Conservation (phyloP, 2,797 vertebrate species). For the Urosaurus nigricauda region DNA sequence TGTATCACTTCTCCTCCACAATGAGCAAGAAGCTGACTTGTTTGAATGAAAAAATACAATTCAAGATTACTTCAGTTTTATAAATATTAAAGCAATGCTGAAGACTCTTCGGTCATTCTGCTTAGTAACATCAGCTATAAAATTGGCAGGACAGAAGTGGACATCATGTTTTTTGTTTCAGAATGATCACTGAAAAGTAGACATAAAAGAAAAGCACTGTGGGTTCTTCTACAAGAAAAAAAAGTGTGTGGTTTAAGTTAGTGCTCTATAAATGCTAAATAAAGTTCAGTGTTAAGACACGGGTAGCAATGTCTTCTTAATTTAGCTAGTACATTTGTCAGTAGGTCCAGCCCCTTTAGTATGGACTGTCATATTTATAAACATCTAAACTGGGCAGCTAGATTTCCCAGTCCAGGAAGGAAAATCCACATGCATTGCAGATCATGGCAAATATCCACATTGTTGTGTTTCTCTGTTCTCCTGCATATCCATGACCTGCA, state of each 20-base stretch:
- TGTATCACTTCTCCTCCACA: not conserved
- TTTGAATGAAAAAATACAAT: not conserved
- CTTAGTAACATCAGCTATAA: not conserved
- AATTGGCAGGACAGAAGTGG: not conserved
- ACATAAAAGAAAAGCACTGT: not conserved
- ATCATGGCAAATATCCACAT: not conserved
- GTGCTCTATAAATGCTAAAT: not conserved
- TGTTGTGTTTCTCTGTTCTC: not conserved
- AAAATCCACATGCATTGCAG: not conserved
- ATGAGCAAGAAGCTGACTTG: not conserved
- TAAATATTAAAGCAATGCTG: not conserved
- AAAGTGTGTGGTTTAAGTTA: not conserved
- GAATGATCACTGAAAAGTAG: not conserved
- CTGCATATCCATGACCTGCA: not conserved
- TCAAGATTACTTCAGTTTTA: not conserved
- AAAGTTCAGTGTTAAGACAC: not conserved
- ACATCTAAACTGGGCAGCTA: not conserved
- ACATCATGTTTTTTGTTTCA: not conserved
- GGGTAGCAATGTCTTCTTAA: not conserved
- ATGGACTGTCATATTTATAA: not conserved
- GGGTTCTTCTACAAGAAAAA: slow-evolving; percentile 5
- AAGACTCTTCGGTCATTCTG: not conserved
- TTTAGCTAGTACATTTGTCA: not conserved
- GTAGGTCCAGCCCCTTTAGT: not conserved
- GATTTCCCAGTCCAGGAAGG: not conserved